phyloP scores from a whole-genome alignment of 1,140 invertebrate species.

The Drosophila arizonae region DNA sequence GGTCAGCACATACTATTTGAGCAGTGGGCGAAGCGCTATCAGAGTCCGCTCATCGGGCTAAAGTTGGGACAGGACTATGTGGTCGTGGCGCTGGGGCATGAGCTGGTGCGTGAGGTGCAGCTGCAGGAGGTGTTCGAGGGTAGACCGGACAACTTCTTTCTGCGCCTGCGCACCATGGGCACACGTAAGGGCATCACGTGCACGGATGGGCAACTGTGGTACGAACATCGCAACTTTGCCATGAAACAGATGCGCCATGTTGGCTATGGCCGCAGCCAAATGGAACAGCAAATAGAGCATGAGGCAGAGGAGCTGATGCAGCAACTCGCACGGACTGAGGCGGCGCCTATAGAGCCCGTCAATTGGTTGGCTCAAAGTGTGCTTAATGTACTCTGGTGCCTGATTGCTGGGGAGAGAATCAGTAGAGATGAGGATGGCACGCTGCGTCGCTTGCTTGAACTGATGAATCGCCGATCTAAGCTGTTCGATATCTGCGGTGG shows the following conservation, averaged over 20 bases:
- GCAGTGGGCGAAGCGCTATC: slow-evolving; percentile 85
- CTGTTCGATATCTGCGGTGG: slow-evolving; percentile 89
- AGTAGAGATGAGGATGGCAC: slow-evolving; percentile 83
- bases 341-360: slow-evolving; percentile 69
- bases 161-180: slow-evolving; percentile 88
- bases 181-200: slow-evolving; percentile 87
- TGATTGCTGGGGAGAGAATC: slow-evolving; percentile 86
- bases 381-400: slow-evolving; percentile 90
- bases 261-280: slow-evolving; percentile 89
- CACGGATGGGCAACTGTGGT: slow-evolving; percentile 90
- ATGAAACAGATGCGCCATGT: slow-evolving; percentile 87
- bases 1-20: slow-evolving; percentile 87
- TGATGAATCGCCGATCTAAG: slow-evolving; percentile 86
- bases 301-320: slow-evolving; percentile 85
- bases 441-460: slow-evolving; percentile 85
- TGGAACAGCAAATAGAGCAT: slow-evolving; percentile 88
- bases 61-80: slow-evolving; percentile 86
- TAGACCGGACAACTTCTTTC: slow-evolving; percentile 89
- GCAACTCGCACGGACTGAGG: slow-evolving; percentile 82
- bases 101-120: slow-evolving; percentile 85
- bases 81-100: slow-evolving; percentile 86
- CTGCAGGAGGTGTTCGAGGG: slow-evolving; percentile 87
- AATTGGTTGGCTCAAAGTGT: slow-evolving; percentile 85
- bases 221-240: slow-evolving; percentile 89
- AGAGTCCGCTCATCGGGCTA: slow-evolving; percentile 86